Conservation (phyloP, 2,797 vertebrate genomes). For the Aselliscus stoliczkanus region DNA sequence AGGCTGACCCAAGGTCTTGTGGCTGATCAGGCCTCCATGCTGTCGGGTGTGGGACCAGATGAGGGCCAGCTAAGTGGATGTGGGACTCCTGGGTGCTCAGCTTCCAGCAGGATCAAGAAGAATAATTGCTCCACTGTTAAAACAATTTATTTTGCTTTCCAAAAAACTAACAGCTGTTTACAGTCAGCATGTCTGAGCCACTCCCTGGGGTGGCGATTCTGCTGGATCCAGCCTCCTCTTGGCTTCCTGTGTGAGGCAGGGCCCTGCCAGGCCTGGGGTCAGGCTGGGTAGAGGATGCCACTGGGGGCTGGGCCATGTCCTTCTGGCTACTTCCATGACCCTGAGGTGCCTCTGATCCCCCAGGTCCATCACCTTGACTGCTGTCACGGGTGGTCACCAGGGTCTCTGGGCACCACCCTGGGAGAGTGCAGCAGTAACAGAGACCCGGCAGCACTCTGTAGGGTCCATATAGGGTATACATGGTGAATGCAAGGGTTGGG, state of each 20-base stretch:
- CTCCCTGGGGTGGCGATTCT: not conserved
- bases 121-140: not conserved
- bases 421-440: not conserved
- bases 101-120: not conserved
- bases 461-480: not conserved
- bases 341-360: not conserved
- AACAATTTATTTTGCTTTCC: conserved; percentile 49
- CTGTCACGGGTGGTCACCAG: not conserved
- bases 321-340: not conserved
- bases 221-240: not conserved
- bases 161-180: conserved; percentile 46
- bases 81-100: not conserved
- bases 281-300: not conserved
- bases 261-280: not conserved
- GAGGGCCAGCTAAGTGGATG: not conserved
- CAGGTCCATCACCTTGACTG: not conserved
- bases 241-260: not conserved
- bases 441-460: not conserved
- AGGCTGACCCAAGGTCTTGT: not conserved
- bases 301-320: not conserved
- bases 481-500: fast-evolving
- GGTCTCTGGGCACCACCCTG: not conserved
- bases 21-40: no score
- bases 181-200: not conserved
- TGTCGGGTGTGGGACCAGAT: not conserved